Evolutionary conservation across 2,888 invertebrate species (phyloP).

Genomic region (Harpagoxenus sublaevis): DNA sequence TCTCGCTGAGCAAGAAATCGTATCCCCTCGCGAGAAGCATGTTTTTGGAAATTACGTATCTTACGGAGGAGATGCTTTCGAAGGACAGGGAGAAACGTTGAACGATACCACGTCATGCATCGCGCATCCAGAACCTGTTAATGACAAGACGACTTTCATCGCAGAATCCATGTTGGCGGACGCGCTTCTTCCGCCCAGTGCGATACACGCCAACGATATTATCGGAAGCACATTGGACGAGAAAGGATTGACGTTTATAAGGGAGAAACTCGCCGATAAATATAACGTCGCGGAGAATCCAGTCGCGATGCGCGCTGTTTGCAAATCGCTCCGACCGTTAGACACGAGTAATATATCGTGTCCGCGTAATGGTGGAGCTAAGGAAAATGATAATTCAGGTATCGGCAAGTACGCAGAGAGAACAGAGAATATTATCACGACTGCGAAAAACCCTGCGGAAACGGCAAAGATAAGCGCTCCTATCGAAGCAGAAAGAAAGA

Average conservation of each 20-base stretch:
- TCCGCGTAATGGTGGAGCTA: neutral
- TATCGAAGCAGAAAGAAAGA: conserved; percentile 45
- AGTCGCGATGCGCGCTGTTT: neutral
- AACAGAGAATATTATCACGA: neutral
- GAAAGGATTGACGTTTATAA: conserved; percentile 78
- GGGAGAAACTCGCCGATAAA: conserved; percentile 81
- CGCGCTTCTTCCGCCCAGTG: conserved; percentile 80
- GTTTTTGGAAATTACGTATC: neutral
- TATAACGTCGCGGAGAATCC: conserved; percentile 71
- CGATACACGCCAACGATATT: conserved; percentile 78
- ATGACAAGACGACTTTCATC: conserved; percentile 63
- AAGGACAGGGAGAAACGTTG: conserved; percentile 23
- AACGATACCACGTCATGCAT: neutral
- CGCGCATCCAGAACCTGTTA: conserved; percentile 33
- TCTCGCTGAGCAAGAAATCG: conserved; percentile 27
- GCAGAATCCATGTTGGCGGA: conserved; percentile 80
- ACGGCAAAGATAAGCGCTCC: neutral
- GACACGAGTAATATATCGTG: conserved; percentile 2
- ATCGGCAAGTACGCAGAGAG: conserved; percentile 4
- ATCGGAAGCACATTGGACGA: conserved; percentile 82
- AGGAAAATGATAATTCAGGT: neutral
- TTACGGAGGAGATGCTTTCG: neutral
- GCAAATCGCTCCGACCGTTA: conserved; percentile 41
- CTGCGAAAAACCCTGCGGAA: neutral
- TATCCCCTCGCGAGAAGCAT: neutral